Percentiles rank a stretch among this genome's conserved stretches.
phyloP scores from a whole-genome alignment of 2,797 vertebrate genomes.

The Rousettus madagascariensis region DNA sequence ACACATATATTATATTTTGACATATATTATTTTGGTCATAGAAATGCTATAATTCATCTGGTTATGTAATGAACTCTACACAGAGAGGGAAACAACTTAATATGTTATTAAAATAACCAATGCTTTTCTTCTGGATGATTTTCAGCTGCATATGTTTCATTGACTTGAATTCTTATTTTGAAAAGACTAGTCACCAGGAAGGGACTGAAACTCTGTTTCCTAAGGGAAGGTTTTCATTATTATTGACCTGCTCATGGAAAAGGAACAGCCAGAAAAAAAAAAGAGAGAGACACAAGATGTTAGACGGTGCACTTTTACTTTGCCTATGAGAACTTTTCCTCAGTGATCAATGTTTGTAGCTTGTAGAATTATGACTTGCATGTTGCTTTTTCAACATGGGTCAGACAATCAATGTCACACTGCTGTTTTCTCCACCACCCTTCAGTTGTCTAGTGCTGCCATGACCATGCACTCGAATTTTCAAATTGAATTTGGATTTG shows the following conservation, averaged over 20 bases:
- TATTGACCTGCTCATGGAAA: conserved; percentile 75
- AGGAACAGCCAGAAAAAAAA: conserved; percentile 57
- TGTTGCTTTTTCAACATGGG: conserved; percentile 78
- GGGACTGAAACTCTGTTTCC: conserved; percentile 16
- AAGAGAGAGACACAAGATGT: conserved; percentile 52
- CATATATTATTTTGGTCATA: neutral
- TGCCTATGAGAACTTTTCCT: conserved; percentile 72
- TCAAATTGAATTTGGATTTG: conserved; percentile 79
- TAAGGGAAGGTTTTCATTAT: conserved; percentile 58
- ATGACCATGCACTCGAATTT: conserved; percentile 75
- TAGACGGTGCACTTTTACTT: conserved; percentile 71
- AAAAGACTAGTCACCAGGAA: conserved; percentile 57
- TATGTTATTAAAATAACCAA: conserved; percentile 24
- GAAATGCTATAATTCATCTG: neutral
- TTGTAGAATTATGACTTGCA: conserved; percentile 79
- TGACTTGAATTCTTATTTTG: conserved; percentile 65
- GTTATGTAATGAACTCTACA: neutral
- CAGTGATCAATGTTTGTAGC: conserved; percentile 73
- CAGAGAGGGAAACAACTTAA: conserved; percentile 41
- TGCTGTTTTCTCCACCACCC: conserved; percentile 61
- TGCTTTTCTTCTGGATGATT: neutral
- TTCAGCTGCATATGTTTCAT: conserved; percentile 31
- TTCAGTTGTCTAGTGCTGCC: conserved; percentile 67
- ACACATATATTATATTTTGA: neutral
- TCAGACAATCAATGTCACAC: conserved; percentile 75